These are phyloP conservation scores for Bufo bufo DNA, from an alignment of 2,113 vertebrate genomes.

Conservation along the genomic window DNA sequence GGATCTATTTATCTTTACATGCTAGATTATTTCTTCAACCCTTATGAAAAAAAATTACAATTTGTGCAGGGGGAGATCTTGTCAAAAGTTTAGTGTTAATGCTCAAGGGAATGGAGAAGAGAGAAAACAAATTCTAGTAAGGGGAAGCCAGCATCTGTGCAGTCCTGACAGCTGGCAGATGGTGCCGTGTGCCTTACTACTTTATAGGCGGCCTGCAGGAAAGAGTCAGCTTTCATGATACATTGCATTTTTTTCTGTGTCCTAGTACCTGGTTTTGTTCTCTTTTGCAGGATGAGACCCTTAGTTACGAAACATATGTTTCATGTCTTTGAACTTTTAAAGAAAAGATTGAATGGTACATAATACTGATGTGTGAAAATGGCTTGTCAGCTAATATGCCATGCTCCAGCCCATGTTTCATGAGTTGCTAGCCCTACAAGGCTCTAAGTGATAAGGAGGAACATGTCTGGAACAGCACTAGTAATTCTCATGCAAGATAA, in stretches of 20 bases:
- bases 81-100: constrained; percentile 12
- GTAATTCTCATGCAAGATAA: no score
- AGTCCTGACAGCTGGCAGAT: constrained; percentile 51
- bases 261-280: constrained; percentile 42
- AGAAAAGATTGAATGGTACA: neutral
- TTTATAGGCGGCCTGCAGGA: constrained; percentile 57
- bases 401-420: neutral
- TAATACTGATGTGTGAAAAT: neutral
- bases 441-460: no score
- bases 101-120: constrained; percentile 17
- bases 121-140: constrained; percentile 15
- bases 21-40: neutral
- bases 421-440: neutral
- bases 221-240: constrained; percentile 50
- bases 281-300: constrained; percentile 14
- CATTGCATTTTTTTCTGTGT: constrained; percentile 6
- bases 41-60: neutral
- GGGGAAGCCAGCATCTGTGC: constrained; percentile 42
- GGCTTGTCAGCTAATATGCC: neutral
- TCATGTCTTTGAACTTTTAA: constrained; percentile 12
- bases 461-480: no score
- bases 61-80: neutral
- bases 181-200: constrained; percentile 33
- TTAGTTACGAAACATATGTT: constrained; percentile 47
- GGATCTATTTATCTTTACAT: neutral